Conservation (phyloP, 2,888 invertebrate species). For the Lycaena phlaeas region DNA sequence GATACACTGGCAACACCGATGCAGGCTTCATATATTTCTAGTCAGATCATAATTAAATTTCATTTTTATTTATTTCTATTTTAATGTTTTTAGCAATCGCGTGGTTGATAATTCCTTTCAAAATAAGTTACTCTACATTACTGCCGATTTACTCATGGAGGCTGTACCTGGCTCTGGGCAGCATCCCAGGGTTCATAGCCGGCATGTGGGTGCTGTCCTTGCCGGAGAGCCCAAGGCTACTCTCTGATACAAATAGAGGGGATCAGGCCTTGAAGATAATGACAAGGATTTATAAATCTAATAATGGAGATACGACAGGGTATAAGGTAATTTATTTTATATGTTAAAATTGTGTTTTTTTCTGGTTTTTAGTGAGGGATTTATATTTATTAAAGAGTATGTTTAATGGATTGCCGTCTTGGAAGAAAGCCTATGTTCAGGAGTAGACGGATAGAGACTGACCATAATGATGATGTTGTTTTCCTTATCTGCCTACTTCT, state of each 20-base stretch:
- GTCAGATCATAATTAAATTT: no score
- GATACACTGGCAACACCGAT: no score
- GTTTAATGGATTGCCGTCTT: no score
- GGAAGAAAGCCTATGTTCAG: no score
- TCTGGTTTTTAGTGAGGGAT: no score
- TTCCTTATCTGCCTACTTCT: no score
- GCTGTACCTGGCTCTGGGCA: constrained; percentile 76
- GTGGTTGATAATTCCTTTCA: constrained; percentile 77
- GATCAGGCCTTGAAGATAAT: constrained; percentile 75
- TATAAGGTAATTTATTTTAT: constrained; percentile 67
- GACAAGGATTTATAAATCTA: constrained; percentile 65
- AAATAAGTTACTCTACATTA: constrained; percentile 34
- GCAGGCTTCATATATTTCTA: no score
- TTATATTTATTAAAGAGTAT: no score
- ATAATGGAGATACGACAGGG: constrained; percentile 56
- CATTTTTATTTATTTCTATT: no score
- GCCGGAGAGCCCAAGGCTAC: constrained; percentile 81
- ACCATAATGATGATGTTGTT: no score
- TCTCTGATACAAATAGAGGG: constrained; percentile 72
- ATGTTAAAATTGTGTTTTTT: no score
- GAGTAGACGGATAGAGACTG: no score
- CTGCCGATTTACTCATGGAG: constrained; percentile 80
- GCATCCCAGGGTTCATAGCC: constrained; percentile 75
- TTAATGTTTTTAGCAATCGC: constrained; percentile 73
- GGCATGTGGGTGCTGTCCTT: constrained; percentile 71